A percentile compares a stretch with the other conserved stretches of the same genome.
Evolutionary conservation across 2,113 vertebrate genomes (phyloP).

Genomic region (Anguilla rostrata): DNA sequence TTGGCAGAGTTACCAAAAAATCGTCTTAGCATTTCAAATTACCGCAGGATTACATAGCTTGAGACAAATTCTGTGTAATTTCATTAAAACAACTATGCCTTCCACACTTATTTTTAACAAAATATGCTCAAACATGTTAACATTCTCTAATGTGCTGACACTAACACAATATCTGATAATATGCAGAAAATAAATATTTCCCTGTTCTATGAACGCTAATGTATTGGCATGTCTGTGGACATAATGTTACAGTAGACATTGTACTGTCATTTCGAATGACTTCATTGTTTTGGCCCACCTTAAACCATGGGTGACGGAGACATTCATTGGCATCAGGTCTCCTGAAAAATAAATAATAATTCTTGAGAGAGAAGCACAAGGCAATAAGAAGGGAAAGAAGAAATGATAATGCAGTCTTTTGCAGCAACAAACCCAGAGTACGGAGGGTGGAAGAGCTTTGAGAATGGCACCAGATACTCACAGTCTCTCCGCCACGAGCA

Average conservation of each 20-base stretch:
- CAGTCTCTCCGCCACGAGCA: conserved; percentile 89
- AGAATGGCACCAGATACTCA: conserved; percentile 70
- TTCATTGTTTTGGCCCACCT: conserved; percentile 69
- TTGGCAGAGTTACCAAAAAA: neutral
- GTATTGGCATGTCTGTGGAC: neutral
- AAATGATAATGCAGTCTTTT: neutral
- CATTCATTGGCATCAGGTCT: conserved; percentile 87
- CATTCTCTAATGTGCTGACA: neutral
- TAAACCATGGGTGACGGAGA: conserved; percentile 94
- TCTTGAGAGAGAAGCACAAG: neutral
- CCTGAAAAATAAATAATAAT: conserved; percentile 62
- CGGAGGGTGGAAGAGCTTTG: neutral
- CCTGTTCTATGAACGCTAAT: neutral
- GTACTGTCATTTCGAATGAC: neutral
- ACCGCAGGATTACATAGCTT: neutral
- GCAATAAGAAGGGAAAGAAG: conserved; percentile 9
- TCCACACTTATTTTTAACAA: neutral
- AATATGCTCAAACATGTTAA: neutral
- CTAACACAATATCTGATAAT: neutral
- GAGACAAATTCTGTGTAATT: neutral
- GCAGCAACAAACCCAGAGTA: neutral
- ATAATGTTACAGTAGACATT: neutral
- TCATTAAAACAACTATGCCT: conserved; percentile 4
- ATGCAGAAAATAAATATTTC: too few species aligned
- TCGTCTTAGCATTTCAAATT: neutral